Conservation (phyloP, 2,797 vertebrate species). For the Spondyliosoma cantharus region DNA sequence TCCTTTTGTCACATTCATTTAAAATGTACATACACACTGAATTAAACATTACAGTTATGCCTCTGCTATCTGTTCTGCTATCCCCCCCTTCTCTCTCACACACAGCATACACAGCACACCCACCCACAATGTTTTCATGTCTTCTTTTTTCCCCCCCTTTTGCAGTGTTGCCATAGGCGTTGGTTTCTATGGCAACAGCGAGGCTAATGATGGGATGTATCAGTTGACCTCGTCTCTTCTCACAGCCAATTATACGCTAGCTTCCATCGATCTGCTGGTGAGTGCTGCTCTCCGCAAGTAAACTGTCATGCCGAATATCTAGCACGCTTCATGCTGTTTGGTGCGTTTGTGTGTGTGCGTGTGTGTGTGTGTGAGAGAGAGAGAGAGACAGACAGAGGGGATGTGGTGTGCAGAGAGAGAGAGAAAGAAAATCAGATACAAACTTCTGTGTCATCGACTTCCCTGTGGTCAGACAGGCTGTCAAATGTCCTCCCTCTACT, state of each 20-base stretch:
- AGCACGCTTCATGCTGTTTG: constrained; percentile 6
- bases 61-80: constrained; percentile 53
- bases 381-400: too few relatives aligned
- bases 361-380: not conserved
- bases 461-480: constrained; percentile 56
- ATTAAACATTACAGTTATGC: constrained; percentile 78
- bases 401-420: constrained; percentile 47
- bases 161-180: constrained; percentile 93
- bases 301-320: constrained; percentile 70
- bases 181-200: constrained; percentile 98
- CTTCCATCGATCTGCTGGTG: constrained; percentile 92
- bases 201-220: constrained; percentile 95
- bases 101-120: not conserved
- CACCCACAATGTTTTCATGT: constrained; percentile 66
- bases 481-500: constrained; percentile 52
- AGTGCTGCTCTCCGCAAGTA: constrained; percentile 76
- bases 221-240: constrained; percentile 94
- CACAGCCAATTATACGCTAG: constrained; percentile 94
- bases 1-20: constrained; percentile 75
- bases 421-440: constrained; percentile 50
- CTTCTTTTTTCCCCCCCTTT: constrained; percentile 41
- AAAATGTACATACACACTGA: constrained; percentile 79
- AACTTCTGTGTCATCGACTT: constrained; percentile 70
- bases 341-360: constrained; percentile 14
- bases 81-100: not conserved